Base-by-base conservation (phyloP, 2,797 vertebrate genomes). In the Triplophysa yarkandensis region DNA sequence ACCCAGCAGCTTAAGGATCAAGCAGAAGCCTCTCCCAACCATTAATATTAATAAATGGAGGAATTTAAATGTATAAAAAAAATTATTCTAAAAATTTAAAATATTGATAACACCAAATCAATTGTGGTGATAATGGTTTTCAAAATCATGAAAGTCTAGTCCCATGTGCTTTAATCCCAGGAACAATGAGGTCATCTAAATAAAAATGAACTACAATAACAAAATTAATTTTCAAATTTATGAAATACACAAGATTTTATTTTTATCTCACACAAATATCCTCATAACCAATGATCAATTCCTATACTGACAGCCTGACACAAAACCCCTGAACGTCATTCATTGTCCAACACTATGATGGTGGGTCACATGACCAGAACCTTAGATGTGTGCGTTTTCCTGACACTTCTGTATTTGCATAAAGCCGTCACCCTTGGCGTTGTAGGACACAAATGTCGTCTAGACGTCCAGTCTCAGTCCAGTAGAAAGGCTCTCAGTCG, bases 391-490 rank as follows among this genome's bases (percentile, higher is more conserved):
- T 36, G 36, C 89, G 90, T 91, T 90, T 89, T 88, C 68, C 78
- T 80, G 85, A 88, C 85, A 83, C 87, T 74, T 89, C 83, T 89
- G 87, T 84, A 93, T 95, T 95, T 96, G 91, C 93, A 93, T 94
- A 91, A 93, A 93, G 92, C 92, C 93, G 92, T 95, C 95, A 93
- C 89, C 88, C 90, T 84, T 87, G 85, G 76, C 85, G 36, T 90
- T 90, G 80, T 84, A 88, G 90, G 88, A 90, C 93, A 93, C 81
- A 84, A 85, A 92, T 95, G 92, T 93, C 93, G 94, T 96, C 94
- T 94, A 95, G 93, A 96, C 93, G 90, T 94, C 93, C 92, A 92
- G 90, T 89, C 93, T 95, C 89, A 76, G 90, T 92, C 89, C 83
- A 0, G 80, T 92, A 88, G 91, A 11, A 57, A 25, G 44, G 10